phyloP scores from a whole-genome alignment of 64 coral and sea anemone genomes.

The Acropora yongei region DNA sequence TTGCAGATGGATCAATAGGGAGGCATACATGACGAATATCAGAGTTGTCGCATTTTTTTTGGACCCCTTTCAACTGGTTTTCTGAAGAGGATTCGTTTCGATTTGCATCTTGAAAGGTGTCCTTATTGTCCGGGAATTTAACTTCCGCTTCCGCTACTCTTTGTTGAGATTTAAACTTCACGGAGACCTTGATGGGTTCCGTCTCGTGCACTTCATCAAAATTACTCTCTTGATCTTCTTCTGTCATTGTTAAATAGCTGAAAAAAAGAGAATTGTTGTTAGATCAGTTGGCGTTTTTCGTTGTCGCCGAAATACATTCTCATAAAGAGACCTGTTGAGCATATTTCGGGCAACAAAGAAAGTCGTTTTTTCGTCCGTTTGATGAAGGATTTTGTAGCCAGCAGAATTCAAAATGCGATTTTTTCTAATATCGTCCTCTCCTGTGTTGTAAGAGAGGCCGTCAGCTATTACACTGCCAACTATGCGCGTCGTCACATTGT shows the following conservation, averaged over 20 bases:
- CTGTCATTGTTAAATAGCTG: conserved; percentile 1
- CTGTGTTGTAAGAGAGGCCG: too few species aligned
- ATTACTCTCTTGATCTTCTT: conserved; percentile 24
- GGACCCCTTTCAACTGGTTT: background rate
- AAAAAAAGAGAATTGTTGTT: background rate
- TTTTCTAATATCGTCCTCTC: too few species aligned
- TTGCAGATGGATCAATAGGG: background rate
- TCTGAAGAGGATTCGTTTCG: background rate
- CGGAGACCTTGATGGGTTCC: conserved; percentile 31
- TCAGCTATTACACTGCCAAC: too few species aligned
- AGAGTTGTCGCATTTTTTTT: too few species aligned
- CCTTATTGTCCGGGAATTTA: background rate
- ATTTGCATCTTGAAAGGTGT: background rate
- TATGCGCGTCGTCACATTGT: too few species aligned
- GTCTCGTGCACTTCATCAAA: conserved; percentile 11
- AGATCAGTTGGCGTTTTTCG: too few species aligned
- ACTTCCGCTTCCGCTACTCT: background rate
- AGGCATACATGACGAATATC: background rate
- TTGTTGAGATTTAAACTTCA: conserved; percentile 17
- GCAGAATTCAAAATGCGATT: too few species aligned
- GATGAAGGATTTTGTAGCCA: too few species aligned
- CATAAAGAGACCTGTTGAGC: too few species aligned
- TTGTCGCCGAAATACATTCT: too few species aligned
- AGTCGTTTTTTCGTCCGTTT: too few species aligned
- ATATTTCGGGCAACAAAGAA: too few species aligned